Conservation (phyloP, 2,888 invertebrate species). For the Terebella lapidaria region DNA sequence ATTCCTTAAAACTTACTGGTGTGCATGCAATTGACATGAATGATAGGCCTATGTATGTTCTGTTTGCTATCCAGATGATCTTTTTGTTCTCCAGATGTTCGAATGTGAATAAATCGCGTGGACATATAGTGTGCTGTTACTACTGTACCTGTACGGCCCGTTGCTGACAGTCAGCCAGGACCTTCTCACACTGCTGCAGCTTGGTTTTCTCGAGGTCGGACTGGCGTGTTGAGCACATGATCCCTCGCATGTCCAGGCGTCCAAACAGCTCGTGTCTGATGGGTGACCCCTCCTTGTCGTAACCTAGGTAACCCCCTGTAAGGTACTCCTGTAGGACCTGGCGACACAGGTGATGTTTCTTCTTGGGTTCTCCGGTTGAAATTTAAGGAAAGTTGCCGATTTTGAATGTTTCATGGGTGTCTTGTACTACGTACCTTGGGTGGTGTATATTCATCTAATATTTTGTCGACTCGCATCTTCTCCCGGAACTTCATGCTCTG, state of each 20-base stretch:
- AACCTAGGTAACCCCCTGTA: constrained; percentile 47
- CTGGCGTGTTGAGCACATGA: constrained; percentile 45
- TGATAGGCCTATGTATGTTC: too few relatives aligned
- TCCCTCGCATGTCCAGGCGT: constrained; percentile 49
- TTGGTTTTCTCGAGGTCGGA: constrained; percentile 48
- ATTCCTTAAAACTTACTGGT: too few relatives aligned
- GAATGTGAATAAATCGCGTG: too few relatives aligned
- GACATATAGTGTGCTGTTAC: too few relatives aligned
- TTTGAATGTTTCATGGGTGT: too few relatives aligned
- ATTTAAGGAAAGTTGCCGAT: too few relatives aligned
- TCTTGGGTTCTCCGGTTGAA: neutral
- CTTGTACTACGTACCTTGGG: constrained; percentile 35
- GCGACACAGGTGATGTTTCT: neutral
- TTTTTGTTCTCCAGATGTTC: too few relatives aligned
- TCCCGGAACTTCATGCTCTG: constrained; percentile 22
- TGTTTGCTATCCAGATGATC: too few relatives aligned
- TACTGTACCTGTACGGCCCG: constrained; percentile 41
- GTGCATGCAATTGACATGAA: too few relatives aligned
- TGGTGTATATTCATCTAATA: constrained; percentile 31
- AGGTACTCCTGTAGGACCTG: constrained; percentile 47
- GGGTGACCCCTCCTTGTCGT: constrained; percentile 48
- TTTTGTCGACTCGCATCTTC: constrained; percentile 16
- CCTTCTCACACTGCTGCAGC: constrained; percentile 40
- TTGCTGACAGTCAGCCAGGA: constrained; percentile 27
- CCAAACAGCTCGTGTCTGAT: constrained; percentile 47